phyloP scores from a whole-genome alignment of 2,797 vertebrate genomes.

The Paguma larvata region DNA sequence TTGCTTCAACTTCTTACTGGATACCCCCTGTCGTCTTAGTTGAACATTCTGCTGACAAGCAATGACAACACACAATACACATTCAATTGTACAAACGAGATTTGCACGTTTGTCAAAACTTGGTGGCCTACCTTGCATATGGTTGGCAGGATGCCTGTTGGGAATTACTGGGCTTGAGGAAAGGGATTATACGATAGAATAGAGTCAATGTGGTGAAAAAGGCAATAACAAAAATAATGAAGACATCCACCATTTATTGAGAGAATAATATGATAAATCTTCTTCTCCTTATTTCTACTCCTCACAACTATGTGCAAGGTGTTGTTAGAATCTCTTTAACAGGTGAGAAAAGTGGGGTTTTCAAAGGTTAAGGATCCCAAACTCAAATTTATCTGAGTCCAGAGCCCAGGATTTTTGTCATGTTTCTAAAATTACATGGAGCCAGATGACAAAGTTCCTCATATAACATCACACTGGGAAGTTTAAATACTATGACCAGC shows the following conservation, averaged over 20 bases:
- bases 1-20: background rate
- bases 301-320: background rate
- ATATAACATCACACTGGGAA: background rate
- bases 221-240: background rate
- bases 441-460: background rate
- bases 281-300: constrained; percentile 35
- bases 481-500: background rate
- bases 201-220: background rate
- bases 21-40: background rate
- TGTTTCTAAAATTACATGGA: background rate
- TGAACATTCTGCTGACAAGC: background rate
- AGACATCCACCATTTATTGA: background rate
- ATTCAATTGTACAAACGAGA: background rate
- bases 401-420: background rate
- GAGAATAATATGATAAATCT: background rate
- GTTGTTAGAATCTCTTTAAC: background rate
- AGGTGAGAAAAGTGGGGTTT: background rate
- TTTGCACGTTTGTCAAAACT: background rate
- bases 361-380: background rate
- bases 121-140: background rate
- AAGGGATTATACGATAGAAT: background rate
- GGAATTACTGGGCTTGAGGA: background rate
- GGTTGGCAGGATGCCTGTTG: background rate
- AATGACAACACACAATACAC: background rate
- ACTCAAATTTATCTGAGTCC: constrained; percentile 8